Evolutionary conservation across 2,888 invertebrate genomes (phyloP).

Genomic region (Torymus texanus): DNA sequence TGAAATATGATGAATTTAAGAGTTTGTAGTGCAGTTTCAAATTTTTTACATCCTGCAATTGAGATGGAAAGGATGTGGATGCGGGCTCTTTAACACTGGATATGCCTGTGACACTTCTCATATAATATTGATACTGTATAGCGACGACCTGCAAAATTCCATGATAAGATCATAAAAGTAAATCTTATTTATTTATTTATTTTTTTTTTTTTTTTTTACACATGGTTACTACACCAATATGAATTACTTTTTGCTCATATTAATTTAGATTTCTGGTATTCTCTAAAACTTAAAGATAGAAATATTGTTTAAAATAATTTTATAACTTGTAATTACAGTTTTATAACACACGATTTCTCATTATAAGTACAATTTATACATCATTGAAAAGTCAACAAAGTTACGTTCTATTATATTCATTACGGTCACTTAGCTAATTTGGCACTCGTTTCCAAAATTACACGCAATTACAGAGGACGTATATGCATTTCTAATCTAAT

Average conservation of each 20-base stretch:
- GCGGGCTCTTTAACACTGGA: constrained; percentile 1
- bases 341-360: no score
- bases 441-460: constrained; percentile 17
- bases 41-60: constrained; percentile 20
- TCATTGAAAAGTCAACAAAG: background rate
- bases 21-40: background rate
- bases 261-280: no score
- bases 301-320: no score
- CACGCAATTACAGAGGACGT: constrained; percentile 20
- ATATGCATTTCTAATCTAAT: constrained; percentile 56
- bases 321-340: no score
- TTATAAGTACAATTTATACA: no score
- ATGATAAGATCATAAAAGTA: no score
- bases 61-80: constrained; percentile 5
- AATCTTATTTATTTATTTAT: no score
- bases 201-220: no score
- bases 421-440: constrained; percentile 16
- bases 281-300: no score
- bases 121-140: constrained; percentile 4
- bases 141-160: background rate
- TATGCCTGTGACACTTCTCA: background rate
- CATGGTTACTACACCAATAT: no score
- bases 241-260: no score
- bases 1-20: no score
- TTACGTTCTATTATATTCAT: background rate